These are phyloP conservation scores for Paramuricea clavata DNA, from an alignment of 92 coral and sea anemone species.

Conservation along the genomic window DNA sequence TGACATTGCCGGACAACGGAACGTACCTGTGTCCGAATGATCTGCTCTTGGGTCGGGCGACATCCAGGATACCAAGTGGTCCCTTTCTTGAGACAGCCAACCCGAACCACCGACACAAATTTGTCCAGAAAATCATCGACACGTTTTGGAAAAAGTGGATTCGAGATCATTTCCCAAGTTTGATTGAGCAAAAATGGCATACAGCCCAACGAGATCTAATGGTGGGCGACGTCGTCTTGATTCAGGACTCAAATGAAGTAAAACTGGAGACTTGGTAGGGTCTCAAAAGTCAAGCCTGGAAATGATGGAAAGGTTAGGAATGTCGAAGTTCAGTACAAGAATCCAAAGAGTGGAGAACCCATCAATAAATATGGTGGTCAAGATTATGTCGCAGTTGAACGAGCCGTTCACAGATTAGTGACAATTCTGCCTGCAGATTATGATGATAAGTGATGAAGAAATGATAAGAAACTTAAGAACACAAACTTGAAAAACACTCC, in stretches of 20 bases:
- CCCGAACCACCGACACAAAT: neutral
- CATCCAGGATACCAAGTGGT: slow-evolving; percentile 56
- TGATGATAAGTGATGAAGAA: neutral
- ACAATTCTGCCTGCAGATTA: slow-evolving; percentile 54
- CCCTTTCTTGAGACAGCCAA: slow-evolving; percentile 34
- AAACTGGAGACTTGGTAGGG: slow-evolving; percentile 53
- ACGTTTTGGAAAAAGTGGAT: slow-evolving; percentile 53
- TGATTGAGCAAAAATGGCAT: slow-evolving; percentile 48
- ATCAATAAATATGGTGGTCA: too few species aligned
- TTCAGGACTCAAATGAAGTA: slow-evolving; percentile 50
- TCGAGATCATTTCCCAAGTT: slow-evolving; percentile 42
- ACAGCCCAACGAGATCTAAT: slow-evolving; percentile 44
- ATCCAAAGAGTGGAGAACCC: slow-evolving; percentile 64
- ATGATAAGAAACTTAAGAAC: too few species aligned
- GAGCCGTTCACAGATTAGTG: slow-evolving; percentile 65
- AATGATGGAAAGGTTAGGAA: slow-evolving; percentile 63
- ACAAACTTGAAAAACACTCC: too few species aligned
- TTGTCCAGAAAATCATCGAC: slow-evolving; percentile 20
- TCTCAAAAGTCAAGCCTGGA: slow-evolving; percentile 29
- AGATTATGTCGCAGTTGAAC: slow-evolving; percentile 55
- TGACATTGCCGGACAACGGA: slow-evolving; percentile 50
- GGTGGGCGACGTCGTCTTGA: slow-evolving; percentile 43
- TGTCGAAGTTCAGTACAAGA: slow-evolving; percentile 64
- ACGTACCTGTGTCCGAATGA: slow-evolving; percentile 63
- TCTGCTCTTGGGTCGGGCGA: slow-evolving; percentile 61